Base-by-base conservation (phyloP, 2,888 invertebrate genomes). In the Trachelus troglodyta region DNA sequence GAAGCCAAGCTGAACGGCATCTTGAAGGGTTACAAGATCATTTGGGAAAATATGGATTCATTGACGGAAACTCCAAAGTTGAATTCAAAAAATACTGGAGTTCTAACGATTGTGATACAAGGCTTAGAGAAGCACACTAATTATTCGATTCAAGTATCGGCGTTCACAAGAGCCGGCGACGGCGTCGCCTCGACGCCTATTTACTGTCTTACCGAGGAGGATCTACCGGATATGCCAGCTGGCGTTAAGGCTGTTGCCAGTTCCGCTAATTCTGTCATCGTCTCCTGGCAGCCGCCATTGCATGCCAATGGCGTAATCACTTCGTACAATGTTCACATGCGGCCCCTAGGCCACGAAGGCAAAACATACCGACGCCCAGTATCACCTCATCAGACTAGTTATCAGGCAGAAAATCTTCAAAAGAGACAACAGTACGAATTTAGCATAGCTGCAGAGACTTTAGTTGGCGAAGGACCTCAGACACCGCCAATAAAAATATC, bases 231-330 rank as follows among this genome's bases (percentile, higher is more conserved):
- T 77, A 95, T 97, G 71, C 98, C 98, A 71, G 96, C 96, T 69
- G 96, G 96, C 86, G 97, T 98, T 84, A 98, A 98, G 93, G 97
- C 98, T 4, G 95, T 97, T 77, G 95, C 97, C 76, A 96, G 96
- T 83, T 96, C 97, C 69, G 94, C 95, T 69, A 96, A 96, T 89
- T 96, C 97, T 92, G 96, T 97, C 84, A 93, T 97, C 79, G 95
- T 97, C 69, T 97, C 98, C 31, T 98, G 98, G 98, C 93, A 97
- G 82, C 97, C 97, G 30, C 98, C 98, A 0, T 92, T 94, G 33
- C 94, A 95, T 82, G 96, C 95, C 73, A 98, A 98, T 90, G 98
- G 98, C 33, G 89, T 90, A 78, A 90, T 91, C 79, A 91, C 89
- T 34, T 89, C 90, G 30, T 91, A 91, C 82, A 90, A 88, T 81